phyloP scores from a whole-genome alignment of 2,888 invertebrate genomes.

The Dioctria rufipes region DNA sequence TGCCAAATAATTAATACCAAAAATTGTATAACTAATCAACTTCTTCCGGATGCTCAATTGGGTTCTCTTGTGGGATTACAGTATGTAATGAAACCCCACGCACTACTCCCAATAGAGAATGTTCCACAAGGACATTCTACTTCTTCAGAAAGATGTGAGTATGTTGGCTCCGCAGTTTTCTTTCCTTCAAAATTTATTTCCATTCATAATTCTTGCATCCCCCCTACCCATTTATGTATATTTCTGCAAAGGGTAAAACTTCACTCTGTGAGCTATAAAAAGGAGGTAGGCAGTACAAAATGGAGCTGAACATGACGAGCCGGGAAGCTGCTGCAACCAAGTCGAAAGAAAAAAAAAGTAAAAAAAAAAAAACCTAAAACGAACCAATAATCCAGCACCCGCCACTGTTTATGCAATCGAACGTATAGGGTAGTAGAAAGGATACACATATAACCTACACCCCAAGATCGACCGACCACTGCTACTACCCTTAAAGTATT shows the following conservation, averaged over 20 bases:
- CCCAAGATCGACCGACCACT: slow-evolving; percentile 50
- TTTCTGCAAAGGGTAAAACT: slow-evolving; percentile 5
- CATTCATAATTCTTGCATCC: slow-evolving; percentile 46
- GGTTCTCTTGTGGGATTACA: background rate
- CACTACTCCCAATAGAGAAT: slow-evolving; percentile 23
- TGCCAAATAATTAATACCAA: too few relatives aligned
- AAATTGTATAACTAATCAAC: background rate
- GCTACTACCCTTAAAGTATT: slow-evolving; percentile 41
- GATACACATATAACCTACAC: slow-evolving; percentile 50
- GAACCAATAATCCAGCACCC: slow-evolving; percentile 50
- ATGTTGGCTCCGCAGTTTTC: slow-evolving; percentile 12
- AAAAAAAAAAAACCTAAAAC: too few relatives aligned
- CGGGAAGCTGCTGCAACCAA: slow-evolving; percentile 23
- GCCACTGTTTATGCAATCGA: slow-evolving; percentile 53
- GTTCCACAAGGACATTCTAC: slow-evolving; percentile 22
- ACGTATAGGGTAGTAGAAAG: slow-evolving; percentile 26
- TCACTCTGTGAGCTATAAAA: slow-evolving; percentile 18
- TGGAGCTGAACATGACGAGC: slow-evolving; percentile 42
- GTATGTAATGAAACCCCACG: slow-evolving; percentile 14
- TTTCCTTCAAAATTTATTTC: slow-evolving; percentile 40
- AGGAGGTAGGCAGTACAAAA: slow-evolving; percentile 41
- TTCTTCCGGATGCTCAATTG: background rate
- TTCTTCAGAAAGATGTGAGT: slow-evolving; percentile 6
- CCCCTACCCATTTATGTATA: background rate
- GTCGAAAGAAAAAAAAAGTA: slow-evolving; percentile 3